Percentiles rank a stretch among this genome's conserved stretches.
phyloP scores from a whole-genome alignment of 2,888 invertebrate species.

The Melitaea athalia region DNA sequence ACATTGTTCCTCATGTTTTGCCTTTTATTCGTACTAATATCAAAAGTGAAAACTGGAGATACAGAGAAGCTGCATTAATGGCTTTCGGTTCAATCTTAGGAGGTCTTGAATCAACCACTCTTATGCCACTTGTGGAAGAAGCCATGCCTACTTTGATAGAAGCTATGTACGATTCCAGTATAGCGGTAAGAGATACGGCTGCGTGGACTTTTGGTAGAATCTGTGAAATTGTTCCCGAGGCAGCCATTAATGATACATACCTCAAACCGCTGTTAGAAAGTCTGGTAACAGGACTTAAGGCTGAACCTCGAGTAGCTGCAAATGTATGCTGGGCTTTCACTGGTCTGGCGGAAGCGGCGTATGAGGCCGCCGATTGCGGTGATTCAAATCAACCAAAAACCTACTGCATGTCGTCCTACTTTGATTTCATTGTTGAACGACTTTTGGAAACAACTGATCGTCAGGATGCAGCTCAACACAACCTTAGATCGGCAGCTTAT shows the following conservation, averaged over 20 bases:
- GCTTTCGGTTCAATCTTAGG: conserved; percentile 97
- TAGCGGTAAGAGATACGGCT: conserved; percentile 97
- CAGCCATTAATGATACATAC: conserved; percentile 93
- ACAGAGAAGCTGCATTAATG: conserved; percentile 98
- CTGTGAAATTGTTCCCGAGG: conserved; percentile 98
- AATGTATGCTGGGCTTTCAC: conserved; percentile 99
- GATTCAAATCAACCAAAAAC: conserved; percentile 91
- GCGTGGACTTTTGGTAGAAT: conserved; percentile 99
- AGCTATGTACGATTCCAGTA: conserved; percentile 96
- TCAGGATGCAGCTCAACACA: conserved; percentile 95
- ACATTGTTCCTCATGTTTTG: conserved; percentile 96
- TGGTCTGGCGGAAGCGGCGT: conserved; percentile 97
- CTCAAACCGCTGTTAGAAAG: conserved; percentile 91
- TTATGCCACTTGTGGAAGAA: conserved; percentile 97
- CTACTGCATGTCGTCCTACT: conserved; percentile 96
- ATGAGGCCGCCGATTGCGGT: conserved; percentile 90
- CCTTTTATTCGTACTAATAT: conserved; percentile 98
- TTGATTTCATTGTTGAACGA: conserved; percentile 95
- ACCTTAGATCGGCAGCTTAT: conserved; percentile 97
- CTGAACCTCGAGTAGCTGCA: conserved; percentile 97
- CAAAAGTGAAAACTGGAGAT: conserved; percentile 95
- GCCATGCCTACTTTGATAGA: conserved; percentile 98
- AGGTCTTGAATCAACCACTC: conserved; percentile 92
- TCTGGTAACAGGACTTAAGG: conserved; percentile 92
- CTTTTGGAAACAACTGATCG: conserved; percentile 97